phyloP scores from a whole-genome alignment of 2,797 vertebrate species.

The Eulemur coronatus region DNA sequence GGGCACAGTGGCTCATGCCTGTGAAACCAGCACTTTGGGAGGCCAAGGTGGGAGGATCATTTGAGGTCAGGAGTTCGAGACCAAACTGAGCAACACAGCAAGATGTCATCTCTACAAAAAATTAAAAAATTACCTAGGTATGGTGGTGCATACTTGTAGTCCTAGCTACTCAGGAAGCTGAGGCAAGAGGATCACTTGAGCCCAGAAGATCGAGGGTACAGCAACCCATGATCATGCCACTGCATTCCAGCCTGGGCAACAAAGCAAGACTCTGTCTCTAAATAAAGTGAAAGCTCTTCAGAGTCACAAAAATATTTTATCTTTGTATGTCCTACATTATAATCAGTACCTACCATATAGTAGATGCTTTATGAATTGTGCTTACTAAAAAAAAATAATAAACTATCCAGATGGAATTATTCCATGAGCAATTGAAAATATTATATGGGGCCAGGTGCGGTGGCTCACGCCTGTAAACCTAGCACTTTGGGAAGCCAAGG shows the following conservation, averaged over 20 bases:
- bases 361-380: background rate
- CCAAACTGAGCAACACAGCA: background rate
- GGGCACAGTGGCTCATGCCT: background rate
- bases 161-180: background rate
- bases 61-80: background rate
- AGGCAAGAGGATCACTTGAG: background rate
- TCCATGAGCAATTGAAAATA: constrained; percentile 9
- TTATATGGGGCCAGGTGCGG: background rate
- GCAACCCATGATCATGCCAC: background rate
- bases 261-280: background rate
- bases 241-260: background rate
- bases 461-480: no score
- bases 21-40: background rate
- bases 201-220: background rate
- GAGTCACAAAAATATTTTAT: constrained; percentile 5
- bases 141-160: background rate
- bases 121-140: background rate
- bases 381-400: background rate
- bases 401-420: background rate
- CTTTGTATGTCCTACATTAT: background rate
- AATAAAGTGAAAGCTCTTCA: background rate
- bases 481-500: no score
- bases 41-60: background rate
- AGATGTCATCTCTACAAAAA: background rate
- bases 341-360: background rate